Conservation (phyloP, 92 coral and sea anemone genomes). For the Parazoanthus swiftii region DNA sequence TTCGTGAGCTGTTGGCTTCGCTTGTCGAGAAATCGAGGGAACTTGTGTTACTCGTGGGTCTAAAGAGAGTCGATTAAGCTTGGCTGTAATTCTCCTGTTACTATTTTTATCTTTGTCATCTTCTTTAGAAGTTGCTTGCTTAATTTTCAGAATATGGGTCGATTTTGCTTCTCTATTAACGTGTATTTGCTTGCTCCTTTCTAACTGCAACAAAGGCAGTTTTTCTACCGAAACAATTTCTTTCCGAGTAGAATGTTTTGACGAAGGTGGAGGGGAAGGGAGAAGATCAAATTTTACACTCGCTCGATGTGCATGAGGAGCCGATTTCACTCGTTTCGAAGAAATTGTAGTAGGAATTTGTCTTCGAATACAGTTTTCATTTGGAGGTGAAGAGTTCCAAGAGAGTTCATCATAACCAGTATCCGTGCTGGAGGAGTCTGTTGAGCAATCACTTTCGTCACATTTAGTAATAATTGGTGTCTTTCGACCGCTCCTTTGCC, state of each 20-base stretch:
- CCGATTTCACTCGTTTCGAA: not conserved
- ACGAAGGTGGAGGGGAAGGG: not conserved
- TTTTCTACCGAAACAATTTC: not conserved
- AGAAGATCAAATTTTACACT: not conserved
- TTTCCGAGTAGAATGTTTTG: not conserved
- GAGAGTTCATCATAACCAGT: not conserved
- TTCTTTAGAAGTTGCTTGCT: not conserved
- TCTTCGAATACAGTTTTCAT: not conserved
- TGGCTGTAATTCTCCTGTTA: not conserved
- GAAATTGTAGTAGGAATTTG: not conserved
- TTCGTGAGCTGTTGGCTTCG: not conserved
- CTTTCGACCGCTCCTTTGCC: not conserved
- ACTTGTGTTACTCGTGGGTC: not conserved
- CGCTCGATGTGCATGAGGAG: not conserved
- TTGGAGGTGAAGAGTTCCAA: not conserved
- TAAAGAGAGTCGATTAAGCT: not conserved
- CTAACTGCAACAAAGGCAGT: not conserved
- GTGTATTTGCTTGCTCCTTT: not conserved
- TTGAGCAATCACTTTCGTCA: not conserved
- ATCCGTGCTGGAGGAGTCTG: not conserved
- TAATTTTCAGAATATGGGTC: not conserved
- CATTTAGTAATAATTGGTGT: not conserved
- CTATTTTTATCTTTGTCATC: not conserved
- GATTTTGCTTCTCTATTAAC: no score
- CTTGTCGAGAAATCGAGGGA: not conserved